These are phyloP conservation scores for Acanthosepion esculentum DNA, from an alignment of 2,888 invertebrate genomes.

Conservation along the genomic window DNA sequence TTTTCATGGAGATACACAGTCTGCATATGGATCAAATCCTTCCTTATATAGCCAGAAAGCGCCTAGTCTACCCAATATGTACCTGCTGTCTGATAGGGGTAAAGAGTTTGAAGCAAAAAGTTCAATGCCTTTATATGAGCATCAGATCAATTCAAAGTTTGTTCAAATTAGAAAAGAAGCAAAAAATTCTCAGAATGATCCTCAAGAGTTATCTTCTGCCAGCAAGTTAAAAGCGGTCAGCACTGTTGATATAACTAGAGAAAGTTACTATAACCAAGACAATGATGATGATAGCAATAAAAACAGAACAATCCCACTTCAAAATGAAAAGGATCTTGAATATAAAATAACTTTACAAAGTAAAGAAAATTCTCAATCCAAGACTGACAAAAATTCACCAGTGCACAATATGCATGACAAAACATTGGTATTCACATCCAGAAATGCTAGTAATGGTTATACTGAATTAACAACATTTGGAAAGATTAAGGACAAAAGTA, in stretches of 20 bases:
- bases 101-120: neutral
- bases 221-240: neutral
- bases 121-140: neutral
- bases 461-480: neutral
- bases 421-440: neutral
- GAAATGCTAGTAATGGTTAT: neutral
- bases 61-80: neutral
- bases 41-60: neutral
- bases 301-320: neutral
- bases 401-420: neutral
- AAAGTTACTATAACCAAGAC: neutral
- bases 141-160: neutral
- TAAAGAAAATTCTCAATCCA: neutral
- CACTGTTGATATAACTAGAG: too few relatives aligned
- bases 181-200: neutral
- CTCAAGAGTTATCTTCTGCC: neutral
- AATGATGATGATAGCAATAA: neutral
- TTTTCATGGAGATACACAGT: neutral
- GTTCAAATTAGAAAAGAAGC: neutral
- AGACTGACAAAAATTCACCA: neutral
- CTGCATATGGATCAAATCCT: neutral
- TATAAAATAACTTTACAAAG: neutral
- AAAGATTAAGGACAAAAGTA: neutral
- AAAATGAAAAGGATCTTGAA: neutral
- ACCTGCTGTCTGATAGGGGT: neutral